Conservation (phyloP, 2,888 invertebrate genomes). For the Aquatica leii region DNA sequence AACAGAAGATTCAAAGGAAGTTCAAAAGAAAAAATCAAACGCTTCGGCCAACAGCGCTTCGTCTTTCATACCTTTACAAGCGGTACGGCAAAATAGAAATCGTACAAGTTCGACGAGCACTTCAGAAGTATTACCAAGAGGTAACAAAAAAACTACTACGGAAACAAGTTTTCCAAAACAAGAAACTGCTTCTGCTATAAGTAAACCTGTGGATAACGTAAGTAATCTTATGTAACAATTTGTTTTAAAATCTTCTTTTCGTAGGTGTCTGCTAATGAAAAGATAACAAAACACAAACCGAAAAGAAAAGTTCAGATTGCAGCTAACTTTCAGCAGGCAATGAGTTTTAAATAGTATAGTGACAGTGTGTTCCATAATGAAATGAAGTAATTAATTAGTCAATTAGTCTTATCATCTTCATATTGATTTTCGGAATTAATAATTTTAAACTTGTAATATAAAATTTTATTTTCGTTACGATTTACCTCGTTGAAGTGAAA, state of each 20-base stretch:
- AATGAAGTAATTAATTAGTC: no score
- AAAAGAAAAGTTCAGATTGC: conserved; percentile 53
- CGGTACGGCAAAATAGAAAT: conserved; percentile 59
- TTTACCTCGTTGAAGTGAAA: no score
- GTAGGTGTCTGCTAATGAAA: conserved; percentile 6
- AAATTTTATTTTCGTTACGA: no score
- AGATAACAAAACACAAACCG: conserved; percentile 39
- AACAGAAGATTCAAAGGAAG: no score
- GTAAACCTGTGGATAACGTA: not conserved
- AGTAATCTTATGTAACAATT: not conserved
- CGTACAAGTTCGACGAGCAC: conserved; percentile 20
- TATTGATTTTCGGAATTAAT: no score
- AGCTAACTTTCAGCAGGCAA: conserved; percentile 49
- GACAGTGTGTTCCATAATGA: no score
- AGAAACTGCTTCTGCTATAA: not conserved
- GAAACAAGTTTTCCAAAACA: not conserved
- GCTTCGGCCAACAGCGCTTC: conserved; percentile 41
- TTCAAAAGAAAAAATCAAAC: not conserved
- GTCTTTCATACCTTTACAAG: conserved; percentile 67
- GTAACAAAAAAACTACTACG: conserved; percentile 14
- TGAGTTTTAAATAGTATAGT: no score
- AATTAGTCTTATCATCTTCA: no score
- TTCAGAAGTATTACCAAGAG: not conserved
- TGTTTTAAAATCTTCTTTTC: not conserved
- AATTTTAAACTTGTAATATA: no score